These are phyloP conservation scores for Harmothoe impar DNA, from an alignment of 2,888 invertebrate genomes.

Conservation along the genomic window DNA sequence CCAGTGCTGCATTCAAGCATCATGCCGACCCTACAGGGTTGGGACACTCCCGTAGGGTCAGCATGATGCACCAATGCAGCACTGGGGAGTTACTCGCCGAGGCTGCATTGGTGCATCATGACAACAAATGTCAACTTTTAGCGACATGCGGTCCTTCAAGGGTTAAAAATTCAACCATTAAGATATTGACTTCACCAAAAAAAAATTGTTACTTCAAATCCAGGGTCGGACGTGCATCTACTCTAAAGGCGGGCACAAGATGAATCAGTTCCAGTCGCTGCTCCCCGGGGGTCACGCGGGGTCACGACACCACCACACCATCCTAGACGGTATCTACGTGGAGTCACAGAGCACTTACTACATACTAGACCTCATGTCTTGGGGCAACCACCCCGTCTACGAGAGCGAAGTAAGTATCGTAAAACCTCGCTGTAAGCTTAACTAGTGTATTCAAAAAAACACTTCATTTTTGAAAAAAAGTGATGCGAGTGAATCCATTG, in stretches of 20 bases:
- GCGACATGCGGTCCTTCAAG: too few relatives aligned
- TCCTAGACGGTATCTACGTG: constrained; percentile 93
- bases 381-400: constrained; percentile 89
- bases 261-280: constrained; percentile 86
- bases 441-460: not conserved
- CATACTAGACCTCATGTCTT: constrained; percentile 92
- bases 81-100: too few relatives aligned
- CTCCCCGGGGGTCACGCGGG: constrained; percentile 88
- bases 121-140: too few relatives aligned
- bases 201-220: not conserved
- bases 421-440: not conserved
- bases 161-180: too few relatives aligned
- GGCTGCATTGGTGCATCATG: too few relatives aligned
- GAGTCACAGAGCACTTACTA: constrained; percentile 87
- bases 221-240: constrained; percentile 89
- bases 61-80: too few relatives aligned
- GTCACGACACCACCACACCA: constrained; percentile 85
- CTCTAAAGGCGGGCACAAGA: constrained; percentile 87
- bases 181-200: too few relatives aligned
- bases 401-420: constrained; percentile 90
- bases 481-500: too few relatives aligned
- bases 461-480: not conserved
- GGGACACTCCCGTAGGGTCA: too few relatives aligned
- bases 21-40: too few relatives aligned
- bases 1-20: too few relatives aligned